A percentile compares a stretch with the other conserved stretches of the same genome.
Conservation (phyloP, 2,113 vertebrate genomes). For the Calidris pugnax region DNA sequence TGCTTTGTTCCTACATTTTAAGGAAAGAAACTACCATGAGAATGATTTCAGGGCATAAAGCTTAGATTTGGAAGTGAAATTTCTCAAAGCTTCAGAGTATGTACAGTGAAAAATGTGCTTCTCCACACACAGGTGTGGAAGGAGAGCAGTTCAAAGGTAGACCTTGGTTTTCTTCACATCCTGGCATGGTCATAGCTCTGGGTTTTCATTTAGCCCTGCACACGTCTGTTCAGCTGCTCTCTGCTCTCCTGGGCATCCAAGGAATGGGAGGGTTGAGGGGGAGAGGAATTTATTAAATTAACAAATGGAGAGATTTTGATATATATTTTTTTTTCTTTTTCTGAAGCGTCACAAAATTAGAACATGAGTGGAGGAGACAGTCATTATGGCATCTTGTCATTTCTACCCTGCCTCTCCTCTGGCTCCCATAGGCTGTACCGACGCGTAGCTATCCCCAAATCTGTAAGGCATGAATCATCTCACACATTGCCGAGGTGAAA, state of each 20-base stretch:
- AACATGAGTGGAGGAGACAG: neutral
- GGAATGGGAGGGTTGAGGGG: neutral
- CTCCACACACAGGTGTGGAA: neutral
- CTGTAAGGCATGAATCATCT: conserved; percentile 43
- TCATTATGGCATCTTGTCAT: neutral
- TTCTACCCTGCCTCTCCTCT: neutral
- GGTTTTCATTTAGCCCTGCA: neutral
- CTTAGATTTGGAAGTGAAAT: neutral
- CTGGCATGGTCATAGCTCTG: neutral
- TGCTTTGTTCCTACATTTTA: neutral
- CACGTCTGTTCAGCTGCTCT: neutral
- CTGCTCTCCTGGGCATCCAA: neutral
- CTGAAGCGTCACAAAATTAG: neutral
- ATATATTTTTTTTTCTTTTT: neutral
- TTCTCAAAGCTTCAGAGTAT: neutral
- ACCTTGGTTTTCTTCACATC: neutral
- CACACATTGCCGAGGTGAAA: conserved; percentile 11
- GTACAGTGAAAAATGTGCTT: neutral
- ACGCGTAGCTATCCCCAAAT: neutral
- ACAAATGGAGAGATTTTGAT: neutral
- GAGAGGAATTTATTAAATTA: neutral
- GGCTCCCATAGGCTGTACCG: neutral
- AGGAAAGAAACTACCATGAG: neutral
- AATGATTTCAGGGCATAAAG: neutral
- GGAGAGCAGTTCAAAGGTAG: neutral